Evolutionary conservation across 1,140 invertebrate species (phyloP), one percentile per base, ranked within the genome.

Genomic region (Hylyphantes graminicola): DNA sequence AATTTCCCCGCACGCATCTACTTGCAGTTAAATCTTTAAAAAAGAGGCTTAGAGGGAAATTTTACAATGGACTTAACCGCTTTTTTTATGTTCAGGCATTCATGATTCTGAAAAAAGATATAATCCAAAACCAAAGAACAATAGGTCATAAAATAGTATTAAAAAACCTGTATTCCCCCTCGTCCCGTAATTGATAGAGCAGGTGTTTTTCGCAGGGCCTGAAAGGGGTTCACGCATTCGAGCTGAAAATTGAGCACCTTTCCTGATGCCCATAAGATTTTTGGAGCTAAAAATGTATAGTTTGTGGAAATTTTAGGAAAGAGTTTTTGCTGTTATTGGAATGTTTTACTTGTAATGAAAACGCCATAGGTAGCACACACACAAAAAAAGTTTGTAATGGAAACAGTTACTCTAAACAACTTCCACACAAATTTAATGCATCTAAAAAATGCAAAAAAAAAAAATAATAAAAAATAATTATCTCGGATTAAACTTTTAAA

Each of bases 131-230:
- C 15, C 19, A 55, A 15, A 55, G 54, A 74, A 74, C 72, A 74
- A 74, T 74, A 55, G 72, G 19, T 57, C 51, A 50, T 21, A 57
- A 50, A 48, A 50, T 74, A 11, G 21, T 74, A 74, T 74, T 57
- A 15, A 74, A 57, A 57, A 74, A 13, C 19, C 48, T 48, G 53
- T 74, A 57, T 74, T 21, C 55, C 72, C 19, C 57, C 72, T 9
- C 21, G 54, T 55, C 51, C 12, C 17, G 21, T 74, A 74, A 74
- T 74, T 74, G 72, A 74, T 74, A 59, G 54, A 74, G 72, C 72
- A 74, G 72, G 54, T 74, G 72, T 74, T 74, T n/a, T 74, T 17
- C 12, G 54, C 12, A 21, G 21, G 54, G 72, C 9, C 19, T 57
- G 9, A 74, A 74, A 74, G 54, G 54, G 72, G 19, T 74, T 17